Percentiles rank a stretch among this genome's conserved stretches.
Conservation (phyloP, 1,140 invertebrate genomes). For the Odontomachus brunneus region DNA sequence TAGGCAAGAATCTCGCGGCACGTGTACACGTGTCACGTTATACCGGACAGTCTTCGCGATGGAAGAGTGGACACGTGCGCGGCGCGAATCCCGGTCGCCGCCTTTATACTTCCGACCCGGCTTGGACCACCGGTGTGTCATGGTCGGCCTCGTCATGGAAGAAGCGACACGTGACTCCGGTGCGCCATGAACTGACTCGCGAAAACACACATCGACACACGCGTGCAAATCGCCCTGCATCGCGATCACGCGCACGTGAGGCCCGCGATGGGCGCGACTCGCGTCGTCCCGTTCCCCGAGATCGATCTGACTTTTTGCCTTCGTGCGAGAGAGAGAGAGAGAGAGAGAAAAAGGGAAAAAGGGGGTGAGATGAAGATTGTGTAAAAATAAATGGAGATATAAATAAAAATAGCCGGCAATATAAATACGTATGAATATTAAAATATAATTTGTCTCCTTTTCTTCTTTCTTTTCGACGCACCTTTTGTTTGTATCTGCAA, state of each 20-base stretch:
- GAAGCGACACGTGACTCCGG: conserved; percentile 10
- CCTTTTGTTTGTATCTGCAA: too few species aligned
- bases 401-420: too few species aligned
- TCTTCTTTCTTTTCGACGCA: too few species aligned
- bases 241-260: not conserved
- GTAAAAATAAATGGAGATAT: too few species aligned
- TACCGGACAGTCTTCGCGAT: conserved; percentile 30
- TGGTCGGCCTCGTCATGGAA: not conserved
- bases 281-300: not conserved
- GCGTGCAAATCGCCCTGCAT: conserved; percentile 16
- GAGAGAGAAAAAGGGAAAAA: not conserved
- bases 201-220: conserved; percentile 22
- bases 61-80: conserved; percentile 31
- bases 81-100: conserved; percentile 41
- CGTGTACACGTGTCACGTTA: conserved; percentile 67
- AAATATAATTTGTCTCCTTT: too few species aligned
- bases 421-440: too few species aligned
- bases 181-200: conserved; percentile 4
- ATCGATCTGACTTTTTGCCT: not conserved
- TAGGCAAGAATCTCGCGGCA: conserved; percentile 54
- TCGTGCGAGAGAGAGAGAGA: not conserved
- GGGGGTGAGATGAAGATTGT: too few species aligned
- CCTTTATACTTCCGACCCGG: not conserved
- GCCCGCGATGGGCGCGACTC: not conserved
- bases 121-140: too few species aligned